Base-by-base conservation (phyloP, 2,113 vertebrate genomes). In the Strix aluco region DNA sequence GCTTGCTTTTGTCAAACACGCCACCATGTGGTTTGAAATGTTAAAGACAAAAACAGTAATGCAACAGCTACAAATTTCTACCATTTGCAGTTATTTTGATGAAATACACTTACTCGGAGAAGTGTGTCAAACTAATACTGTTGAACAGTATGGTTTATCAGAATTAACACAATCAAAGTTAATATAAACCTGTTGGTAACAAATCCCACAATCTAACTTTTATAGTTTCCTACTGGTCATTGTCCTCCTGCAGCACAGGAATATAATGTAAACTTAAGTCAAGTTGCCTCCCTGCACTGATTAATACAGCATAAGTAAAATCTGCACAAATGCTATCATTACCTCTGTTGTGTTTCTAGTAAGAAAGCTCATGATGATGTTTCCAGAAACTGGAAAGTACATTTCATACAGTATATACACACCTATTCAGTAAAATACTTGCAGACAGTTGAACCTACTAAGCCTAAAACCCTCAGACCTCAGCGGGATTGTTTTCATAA, bases 1-100 rank as follows among this genome's bases (percentile, higher is more conserved):
- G 34, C 52, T 62, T 92, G 13, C 13, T 86, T 80, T 86, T 59
- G 47, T 55, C 59, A 75, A 86, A 75, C 13, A 32, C 7, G 32
- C 95, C 96, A 94, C 91, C 96, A 6, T 25, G 93, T 96, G 94
- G 93, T 59, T 32, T 81, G 26, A 73, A 73, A 62, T 6, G 36
- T 32, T 59, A 74, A 89, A 51, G 44, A 69, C n/a, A 78, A 17
- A 79, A 66, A 0, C 15, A 49, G 15, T 8, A 34, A 82, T 1
- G 5, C 10, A 8, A 40, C 26, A 75, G 19, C 15, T 46, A 72
- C 15, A 32, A 6, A 32, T 14, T 57, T 42, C 44, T 44, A 74
- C 32, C 8, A 58, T 32, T 54, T 47, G 63, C 13, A 71, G 30
- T 40, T 81, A 23, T n/a, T 91, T 51, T 66, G 26, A 73, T 49